Evolutionary conservation across 1,140 invertebrate genomes (phyloP), one percentile per base, ranked within the genome.

Genomic region (Halotydeus destructor): DNA sequence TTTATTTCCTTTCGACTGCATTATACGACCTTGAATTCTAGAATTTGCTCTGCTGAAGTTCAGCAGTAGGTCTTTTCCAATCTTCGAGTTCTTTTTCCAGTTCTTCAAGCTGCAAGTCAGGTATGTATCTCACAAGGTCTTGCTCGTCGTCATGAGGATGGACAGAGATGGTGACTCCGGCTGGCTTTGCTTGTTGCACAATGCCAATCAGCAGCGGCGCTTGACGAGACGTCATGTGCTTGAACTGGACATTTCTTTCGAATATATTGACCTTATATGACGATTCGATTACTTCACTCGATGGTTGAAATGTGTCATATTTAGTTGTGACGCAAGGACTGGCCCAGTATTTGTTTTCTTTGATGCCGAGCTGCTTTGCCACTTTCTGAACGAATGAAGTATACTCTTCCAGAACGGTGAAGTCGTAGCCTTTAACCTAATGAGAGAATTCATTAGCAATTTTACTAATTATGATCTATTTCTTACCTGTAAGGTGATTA

Each of bases 241-340:
- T 55, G 1, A 80, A 58, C 66, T 71, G 72, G 5, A 78, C 60
- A 58, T 76, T 75, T 53, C 81, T 67, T 58, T 83, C 74, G 59
- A 80, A 86, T 1, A 74, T 54, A 46, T 70, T 72, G 33, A 86
- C 55, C 24, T 67, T 57, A 52, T 80, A 86, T 52, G 79, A 71
- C 3, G 66, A 50, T 37, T 79, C 70, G 1, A 76, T 49, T 14
- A 68, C 61, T 24, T 68, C 62, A 41, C 70, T 74, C 41, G 65
- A 64, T 9, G 70, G 71, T 53, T 79, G 79, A 45, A 67, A 74
- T 26, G 65, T 69, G 45, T 74, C 42, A 44, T 33, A 33, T 38
- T 44, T 44, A 25, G 2, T 41, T 6, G 42, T 16, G 9, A 19
- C 21, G 25, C 38, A 24, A 16, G 42, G 42, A 19, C 18, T 12